A percentile compares a stretch with the other conserved stretches of the same genome.
Conservation (phyloP, 2,888 invertebrate species). For the Trissolcus brochymenae region DNA sequence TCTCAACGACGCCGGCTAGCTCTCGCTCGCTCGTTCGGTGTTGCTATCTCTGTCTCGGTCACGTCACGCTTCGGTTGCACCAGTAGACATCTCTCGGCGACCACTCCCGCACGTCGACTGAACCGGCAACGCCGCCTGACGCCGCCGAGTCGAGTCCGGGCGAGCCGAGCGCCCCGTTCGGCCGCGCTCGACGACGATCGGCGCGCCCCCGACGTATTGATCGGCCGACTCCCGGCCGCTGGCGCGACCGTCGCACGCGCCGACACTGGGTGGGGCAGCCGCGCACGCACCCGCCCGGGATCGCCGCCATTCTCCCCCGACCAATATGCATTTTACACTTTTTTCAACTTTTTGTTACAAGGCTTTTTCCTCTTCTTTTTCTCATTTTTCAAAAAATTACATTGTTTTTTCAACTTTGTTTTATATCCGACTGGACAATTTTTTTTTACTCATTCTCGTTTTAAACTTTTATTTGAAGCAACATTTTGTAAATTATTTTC, state of each 20-base stretch:
- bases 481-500: too few relatives aligned
- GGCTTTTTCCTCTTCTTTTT: too few relatives aligned
- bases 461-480: too few relatives aligned
- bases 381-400: too few relatives aligned
- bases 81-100: constrained; percentile 74
- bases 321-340: constrained; percentile 14
- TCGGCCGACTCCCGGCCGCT: constrained; percentile 63
- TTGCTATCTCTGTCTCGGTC: constrained; percentile 61
- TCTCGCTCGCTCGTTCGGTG: constrained; percentile 50
- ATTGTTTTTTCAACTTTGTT: too few relatives aligned
- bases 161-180: constrained; percentile 66
- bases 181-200: constrained; percentile 55
- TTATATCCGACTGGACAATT: too few relatives aligned
- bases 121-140: constrained; percentile 71
- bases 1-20: constrained; percentile 58
- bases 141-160: constrained; percentile 68
- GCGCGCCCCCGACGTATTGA: constrained; percentile 74
- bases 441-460: too few relatives aligned
- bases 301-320: constrained; percentile 19
- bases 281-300: constrained; percentile 76
- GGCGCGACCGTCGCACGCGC: constrained; percentile 62
- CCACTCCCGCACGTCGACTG: constrained; percentile 76
- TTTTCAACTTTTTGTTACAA: neutral
- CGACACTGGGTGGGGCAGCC: constrained; percentile 76
- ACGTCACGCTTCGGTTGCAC: constrained; percentile 69